Base-by-base conservation (phyloP, 2,888 invertebrate species). In the Onchidella celtica region DNA sequence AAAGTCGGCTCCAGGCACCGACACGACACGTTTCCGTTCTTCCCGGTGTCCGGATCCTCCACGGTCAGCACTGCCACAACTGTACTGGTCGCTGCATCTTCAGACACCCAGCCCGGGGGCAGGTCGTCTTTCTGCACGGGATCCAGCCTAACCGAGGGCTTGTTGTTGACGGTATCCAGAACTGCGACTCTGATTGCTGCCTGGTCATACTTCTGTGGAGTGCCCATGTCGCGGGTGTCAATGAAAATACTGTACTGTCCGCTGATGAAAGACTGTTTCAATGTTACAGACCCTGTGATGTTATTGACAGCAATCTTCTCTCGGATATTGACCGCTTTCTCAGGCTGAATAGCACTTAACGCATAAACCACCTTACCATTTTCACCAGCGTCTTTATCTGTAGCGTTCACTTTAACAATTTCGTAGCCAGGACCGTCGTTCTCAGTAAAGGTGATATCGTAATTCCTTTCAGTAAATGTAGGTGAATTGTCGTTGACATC, bases 321-420 rank as follows among this genome's bases (percentile, higher is more conserved):
- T 0, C 21, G 14, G 1, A 40, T 36, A 27, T 69, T 57, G 21
- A 21, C 32, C 34, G 34, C 24, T 24, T 59, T 61, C 4, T 96
- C 96, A 77, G 95, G 95, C 66, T 86, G 84, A 32, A 83, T 75
- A 84, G 85, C 47, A 40, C 82, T 84, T 89, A 98, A 95, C 92
- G 97, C 27, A 94, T 98, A 99, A 94, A 98, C 98, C 88, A 99
- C 97, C 94, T 98, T 97, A 0, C 98, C 98, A 93, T 98, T 98
- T 89, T 97, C 95, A 2, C 98, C 98, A 63, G 97, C 94, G 93
- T 99, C 99, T 3, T 98, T 97, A 94, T 99, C 99, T 91, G 97
- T 97, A 0, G 98, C 78, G 34, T 95, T 92, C 29, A 95, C 92
- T 83, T 90, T 91, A 55, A 96, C 93, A 82, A 97, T 95, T 91